Percentiles rank a stretch among this genome's conserved stretches.
phyloP scores from a whole-genome alignment of 2,888 invertebrate species.

The Mellilla xanthometata region DNA sequence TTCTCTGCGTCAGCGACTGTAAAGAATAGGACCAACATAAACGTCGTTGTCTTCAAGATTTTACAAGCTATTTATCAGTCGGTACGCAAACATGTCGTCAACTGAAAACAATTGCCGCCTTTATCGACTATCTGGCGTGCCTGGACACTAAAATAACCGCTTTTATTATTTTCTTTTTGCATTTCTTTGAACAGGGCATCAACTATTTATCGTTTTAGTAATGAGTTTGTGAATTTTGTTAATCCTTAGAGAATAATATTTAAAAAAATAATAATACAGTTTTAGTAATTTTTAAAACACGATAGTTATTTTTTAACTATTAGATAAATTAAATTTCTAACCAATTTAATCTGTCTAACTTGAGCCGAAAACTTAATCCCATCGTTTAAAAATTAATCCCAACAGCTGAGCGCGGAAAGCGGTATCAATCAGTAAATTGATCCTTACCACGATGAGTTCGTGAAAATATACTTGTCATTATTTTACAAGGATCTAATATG shows the following conservation, averaged over 20 bases:
- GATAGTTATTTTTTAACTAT: too few relatives aligned
- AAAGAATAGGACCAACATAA: conserved; percentile 36
- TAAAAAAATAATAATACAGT: too few relatives aligned
- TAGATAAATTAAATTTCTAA: too few relatives aligned
- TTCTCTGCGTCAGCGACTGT: conserved; percentile 28
- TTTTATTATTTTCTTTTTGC: conserved; percentile 23
- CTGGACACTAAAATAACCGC: conserved; percentile 34
- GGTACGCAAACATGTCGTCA: conserved; percentile 58
- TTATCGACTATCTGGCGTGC: conserved; percentile 41
- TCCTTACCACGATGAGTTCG: conserved; percentile 28
- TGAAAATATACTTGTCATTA: conserved; percentile 36
- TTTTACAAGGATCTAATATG: conserved; percentile 47
- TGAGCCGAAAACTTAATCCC: conserved; percentile 8
- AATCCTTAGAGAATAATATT: too few relatives aligned
- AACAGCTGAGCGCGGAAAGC: conserved; percentile 23
- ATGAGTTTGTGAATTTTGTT: too few relatives aligned
- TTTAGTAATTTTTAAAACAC: too few relatives aligned
- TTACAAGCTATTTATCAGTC: conserved; percentile 54
- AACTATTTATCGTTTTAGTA: too few relatives aligned
- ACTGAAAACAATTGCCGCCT: conserved; percentile 58
- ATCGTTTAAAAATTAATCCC: conserved; percentile 28
- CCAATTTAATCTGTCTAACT: too few relatives aligned
- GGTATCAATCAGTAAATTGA: conserved; percentile 30
- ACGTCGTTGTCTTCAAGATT: conserved; percentile 42
- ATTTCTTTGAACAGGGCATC: not conserved